Evolutionary conservation across 2,113 vertebrate genomes (phyloP).

Genomic region (Tragelaphus imberbis): DNA sequence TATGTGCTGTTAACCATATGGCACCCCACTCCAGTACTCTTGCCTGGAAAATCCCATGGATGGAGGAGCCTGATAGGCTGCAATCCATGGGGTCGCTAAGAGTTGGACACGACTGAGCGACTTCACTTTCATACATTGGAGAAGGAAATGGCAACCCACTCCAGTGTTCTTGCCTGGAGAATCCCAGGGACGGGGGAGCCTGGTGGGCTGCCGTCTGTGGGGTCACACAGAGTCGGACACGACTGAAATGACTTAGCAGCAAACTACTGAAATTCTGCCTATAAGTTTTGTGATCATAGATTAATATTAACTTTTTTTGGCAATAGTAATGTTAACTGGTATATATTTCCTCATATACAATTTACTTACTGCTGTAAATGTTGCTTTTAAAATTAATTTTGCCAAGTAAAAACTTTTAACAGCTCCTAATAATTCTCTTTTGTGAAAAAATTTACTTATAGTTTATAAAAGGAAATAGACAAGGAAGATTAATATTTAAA

Average conservation of each 20-base stretch:
- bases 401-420: not conserved
- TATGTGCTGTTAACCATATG: not conserved
- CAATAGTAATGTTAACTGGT: not conserved
- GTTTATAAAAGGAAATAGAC: not conserved
- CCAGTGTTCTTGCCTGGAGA: no score
- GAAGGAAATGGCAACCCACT: no score
- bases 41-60: no score
- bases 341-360: not conserved
- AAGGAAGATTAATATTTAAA: not conserved
- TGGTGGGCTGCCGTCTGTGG: no score
- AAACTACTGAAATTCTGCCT: not conserved
- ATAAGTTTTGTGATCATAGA: not conserved
- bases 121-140: no score
- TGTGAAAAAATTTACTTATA: not conserved
- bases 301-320: not conserved
- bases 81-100: no score
- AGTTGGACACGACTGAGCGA: no score
- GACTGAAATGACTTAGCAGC: no score
- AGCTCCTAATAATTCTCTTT: not conserved
- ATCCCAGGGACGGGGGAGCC: no score
- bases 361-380: conserved; percentile 27
- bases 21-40: no score
- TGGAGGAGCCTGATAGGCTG: no score
- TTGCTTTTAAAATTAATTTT: conserved; percentile 27
- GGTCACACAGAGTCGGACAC: no score